These are phyloP conservation scores for Saturnia pavonia DNA, from an alignment of 2,888 invertebrate genomes.

Conservation along the genomic window DNA sequence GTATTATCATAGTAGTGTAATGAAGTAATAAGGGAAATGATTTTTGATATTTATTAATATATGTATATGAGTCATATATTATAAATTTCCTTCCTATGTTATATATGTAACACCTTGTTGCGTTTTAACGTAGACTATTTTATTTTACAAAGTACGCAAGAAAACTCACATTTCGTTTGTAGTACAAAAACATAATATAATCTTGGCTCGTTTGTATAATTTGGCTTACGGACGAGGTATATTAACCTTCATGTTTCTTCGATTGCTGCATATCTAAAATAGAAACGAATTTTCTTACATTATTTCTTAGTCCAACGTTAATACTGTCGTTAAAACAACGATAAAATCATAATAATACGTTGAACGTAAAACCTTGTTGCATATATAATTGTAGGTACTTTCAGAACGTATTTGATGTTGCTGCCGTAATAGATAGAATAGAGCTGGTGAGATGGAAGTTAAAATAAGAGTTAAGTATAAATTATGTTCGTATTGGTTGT, in stretches of 20 bases:
- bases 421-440: neutral
- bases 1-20: no score
- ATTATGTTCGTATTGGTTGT: neutral
- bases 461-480: no score
- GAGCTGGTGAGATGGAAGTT: neutral
- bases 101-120: neutral
- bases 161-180: neutral
- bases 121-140: neutral
- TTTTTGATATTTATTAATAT: no score
- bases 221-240: slow-evolving; percentile 10
- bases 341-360: neutral
- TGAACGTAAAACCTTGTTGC: neutral
- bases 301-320: neutral
- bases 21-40: no score
- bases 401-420: neutral
- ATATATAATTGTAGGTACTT: neutral
- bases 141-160: neutral
- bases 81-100: neutral
- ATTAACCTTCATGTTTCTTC: slow-evolving; percentile 8
- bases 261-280: slow-evolving; percentile 1
- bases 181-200: slow-evolving; percentile 7
- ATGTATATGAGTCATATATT: no score
- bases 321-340: slow-evolving; percentile 3
- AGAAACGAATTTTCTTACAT: neutral
- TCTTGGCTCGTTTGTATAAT: slow-evolving; percentile 8